Evolutionary conservation across 2,888 invertebrate species (phyloP).

Genomic region (Diaperis boleti): DNA sequence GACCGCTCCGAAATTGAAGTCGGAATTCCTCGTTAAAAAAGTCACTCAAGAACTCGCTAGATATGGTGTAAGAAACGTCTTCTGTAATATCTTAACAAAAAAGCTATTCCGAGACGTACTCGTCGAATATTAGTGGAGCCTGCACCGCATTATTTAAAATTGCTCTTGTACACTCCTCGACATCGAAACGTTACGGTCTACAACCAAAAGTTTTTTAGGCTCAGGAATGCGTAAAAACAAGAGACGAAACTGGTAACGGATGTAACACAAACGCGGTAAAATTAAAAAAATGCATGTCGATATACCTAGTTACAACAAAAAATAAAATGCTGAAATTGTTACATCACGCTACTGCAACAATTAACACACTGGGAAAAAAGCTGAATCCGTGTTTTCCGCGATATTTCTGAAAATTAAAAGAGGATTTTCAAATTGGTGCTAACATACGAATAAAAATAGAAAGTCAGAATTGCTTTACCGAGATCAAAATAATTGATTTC

Average conservation of each 20-base stretch:
- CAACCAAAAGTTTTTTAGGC: conserved; percentile 8
- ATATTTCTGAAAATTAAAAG: too few species aligned
- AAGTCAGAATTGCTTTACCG: too few species aligned
- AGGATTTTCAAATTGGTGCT: too few species aligned
- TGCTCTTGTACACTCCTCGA: conserved; percentile 15
- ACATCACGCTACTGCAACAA: too few species aligned
- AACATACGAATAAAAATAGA: too few species aligned
- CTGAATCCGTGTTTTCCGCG: too few species aligned
- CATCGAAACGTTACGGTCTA: conserved; percentile 25
- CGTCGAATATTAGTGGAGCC: conserved; percentile 28
- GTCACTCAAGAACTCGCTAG: conserved; percentile 48
- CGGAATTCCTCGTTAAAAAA: conserved; percentile 53
- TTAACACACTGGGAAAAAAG: too few species aligned
- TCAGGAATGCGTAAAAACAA: conserved; percentile 17
- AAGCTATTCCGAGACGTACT: conserved; percentile 43
- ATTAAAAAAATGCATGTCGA: neutral
- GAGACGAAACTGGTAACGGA: conserved; percentile 5
- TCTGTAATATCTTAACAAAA: conserved; percentile 47
- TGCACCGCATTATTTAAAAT: conserved; percentile 21
- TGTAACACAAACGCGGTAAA: neutral
- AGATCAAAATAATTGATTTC: too few species aligned
- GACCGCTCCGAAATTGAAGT: conserved; percentile 60
- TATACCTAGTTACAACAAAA: too few species aligned
- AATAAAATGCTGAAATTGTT: too few species aligned
- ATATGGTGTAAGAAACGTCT: conserved; percentile 49